Evolutionary conservation across 1,140 invertebrate genomes (phyloP).

Genomic region (Papilio polyxenes): DNA sequence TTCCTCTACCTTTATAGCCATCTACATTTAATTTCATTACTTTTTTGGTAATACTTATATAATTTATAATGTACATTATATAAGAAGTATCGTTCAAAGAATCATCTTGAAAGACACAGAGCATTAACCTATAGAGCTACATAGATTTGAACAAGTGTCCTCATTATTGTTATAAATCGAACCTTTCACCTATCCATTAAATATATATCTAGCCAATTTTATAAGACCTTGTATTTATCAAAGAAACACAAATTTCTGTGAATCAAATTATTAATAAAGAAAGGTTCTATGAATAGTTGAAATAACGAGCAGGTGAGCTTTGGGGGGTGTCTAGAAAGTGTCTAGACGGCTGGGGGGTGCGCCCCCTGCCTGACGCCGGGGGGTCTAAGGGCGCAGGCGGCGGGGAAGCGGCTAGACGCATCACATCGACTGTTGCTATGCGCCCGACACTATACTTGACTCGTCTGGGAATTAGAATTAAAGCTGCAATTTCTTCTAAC

Average conservation of each 20-base stretch:
- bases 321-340: slow-evolving; percentile 29
- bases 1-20: no score
- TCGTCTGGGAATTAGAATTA: slow-evolving; percentile 5
- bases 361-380: background rate
- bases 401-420: slow-evolving; percentile 27
- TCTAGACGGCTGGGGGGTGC: slow-evolving; percentile 30
- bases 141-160: no score
- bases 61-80: no score
- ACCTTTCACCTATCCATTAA: no score
- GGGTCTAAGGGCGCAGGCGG: background rate
- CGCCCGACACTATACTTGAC: background rate
- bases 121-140: no score
- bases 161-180: no score
- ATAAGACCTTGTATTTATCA: background rate
- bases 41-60: no score
- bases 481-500: background rate
- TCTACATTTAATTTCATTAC: no score
- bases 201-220: no score
- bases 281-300: slow-evolving; percentile 12
- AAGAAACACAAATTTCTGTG: background rate
- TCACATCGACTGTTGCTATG: slow-evolving; percentile 33
- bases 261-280: slow-evolving; percentile 5
- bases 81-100: no score
- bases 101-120: no score
- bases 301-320: slow-evolving; percentile 20